These are phyloP conservation scores for Litocranius walleri DNA, from an alignment of 2,113 vertebrate genomes.

Conservation along the genomic window DNA sequence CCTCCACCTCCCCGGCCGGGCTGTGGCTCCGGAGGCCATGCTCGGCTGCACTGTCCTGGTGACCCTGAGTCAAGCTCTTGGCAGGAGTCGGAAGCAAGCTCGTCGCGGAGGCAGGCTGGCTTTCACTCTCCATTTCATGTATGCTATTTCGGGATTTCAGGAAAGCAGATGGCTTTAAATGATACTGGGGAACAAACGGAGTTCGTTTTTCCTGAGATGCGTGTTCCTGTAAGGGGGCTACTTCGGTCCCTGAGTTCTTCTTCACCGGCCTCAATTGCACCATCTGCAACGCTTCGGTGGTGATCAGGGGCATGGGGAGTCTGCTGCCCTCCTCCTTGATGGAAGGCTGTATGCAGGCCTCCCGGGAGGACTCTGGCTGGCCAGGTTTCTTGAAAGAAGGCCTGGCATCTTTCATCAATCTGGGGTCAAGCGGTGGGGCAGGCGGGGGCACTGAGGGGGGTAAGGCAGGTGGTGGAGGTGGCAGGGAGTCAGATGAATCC, in stretches of 20 bases:
- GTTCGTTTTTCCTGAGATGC: slow-evolving; percentile 79
- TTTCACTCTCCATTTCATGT: slow-evolving; percentile 76
- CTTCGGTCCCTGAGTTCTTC: slow-evolving; percentile 74
- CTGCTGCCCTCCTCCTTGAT: slow-evolving; percentile 73
- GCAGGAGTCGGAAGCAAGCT: slow-evolving; percentile 76
- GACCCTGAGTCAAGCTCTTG: slow-evolving; percentile 66
- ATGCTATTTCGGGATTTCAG: slow-evolving; percentile 78
- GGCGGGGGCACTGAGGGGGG: slow-evolving; percentile 67
- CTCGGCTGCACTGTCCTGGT: slow-evolving; percentile 31
- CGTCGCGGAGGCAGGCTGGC: slow-evolving; percentile 78
- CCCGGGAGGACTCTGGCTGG: slow-evolving; percentile 62
- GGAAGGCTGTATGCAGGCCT: slow-evolving; percentile 43
- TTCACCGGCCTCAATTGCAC: slow-evolving; percentile 91
- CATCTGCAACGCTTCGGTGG: slow-evolving; percentile 89
- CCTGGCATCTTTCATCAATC: slow-evolving; percentile 76
- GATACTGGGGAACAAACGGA: slow-evolving; percentile 67
- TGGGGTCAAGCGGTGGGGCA: slow-evolving; percentile 80
- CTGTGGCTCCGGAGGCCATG: slow-evolving; percentile 23
- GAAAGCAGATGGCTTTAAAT: slow-evolving; percentile 79
- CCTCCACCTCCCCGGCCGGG: slow-evolving; percentile 43
- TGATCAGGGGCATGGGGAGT: slow-evolving; percentile 88
- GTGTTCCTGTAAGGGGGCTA: slow-evolving; percentile 56
- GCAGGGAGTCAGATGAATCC: slow-evolving; percentile 36
- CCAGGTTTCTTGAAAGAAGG: slow-evolving; percentile 66
- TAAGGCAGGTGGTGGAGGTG: slow-evolving; percentile 43